Evolutionary conservation across 2,888 invertebrate genomes (phyloP).

Genomic region (Drosophila monieri): DNA sequence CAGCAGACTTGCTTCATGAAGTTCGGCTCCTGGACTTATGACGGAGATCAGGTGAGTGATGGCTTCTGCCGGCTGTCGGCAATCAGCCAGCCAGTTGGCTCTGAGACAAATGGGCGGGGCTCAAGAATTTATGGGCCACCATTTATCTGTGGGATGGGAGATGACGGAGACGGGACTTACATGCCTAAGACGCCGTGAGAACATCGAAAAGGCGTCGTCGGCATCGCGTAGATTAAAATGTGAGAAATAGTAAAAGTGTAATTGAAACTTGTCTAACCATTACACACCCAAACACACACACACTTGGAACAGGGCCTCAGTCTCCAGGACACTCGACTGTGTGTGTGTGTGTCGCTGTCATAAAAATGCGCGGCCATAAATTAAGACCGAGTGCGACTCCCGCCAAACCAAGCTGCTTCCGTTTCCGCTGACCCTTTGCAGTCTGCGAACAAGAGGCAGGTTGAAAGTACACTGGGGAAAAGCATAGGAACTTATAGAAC

Average conservation of each 20-base stretch:
- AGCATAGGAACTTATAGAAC: background rate
- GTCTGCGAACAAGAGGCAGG: conserved; percentile 24
- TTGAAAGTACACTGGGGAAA: background rate
- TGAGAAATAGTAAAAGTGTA: conserved; percentile 80
- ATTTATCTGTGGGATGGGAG: conserved; percentile 56
- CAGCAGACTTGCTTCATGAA: conserved; percentile 98
- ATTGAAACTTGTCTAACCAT: conserved; percentile 77
- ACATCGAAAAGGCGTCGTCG: conserved; percentile 73
- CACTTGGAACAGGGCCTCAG: conserved; percentile 10
- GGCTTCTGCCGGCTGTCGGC: background rate
- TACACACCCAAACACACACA: conserved; percentile 37
- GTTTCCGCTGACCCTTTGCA: conserved; percentile 65
- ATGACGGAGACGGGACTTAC: conserved; percentile 59
- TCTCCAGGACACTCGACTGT: conserved; percentile 43
- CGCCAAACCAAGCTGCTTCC: conserved; percentile 52
- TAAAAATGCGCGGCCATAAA: conserved; percentile 78
- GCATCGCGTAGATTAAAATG: conserved; percentile 70
- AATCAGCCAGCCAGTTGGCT: conserved; percentile 2
- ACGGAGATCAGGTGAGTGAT: conserved; percentile 92
- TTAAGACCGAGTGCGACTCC: conserved; percentile 69
- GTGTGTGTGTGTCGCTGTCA: conserved; percentile 64
- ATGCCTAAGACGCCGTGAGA: conserved; percentile 67
- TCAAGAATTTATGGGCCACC: conserved; percentile 58
- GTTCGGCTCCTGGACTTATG: conserved; percentile 97
- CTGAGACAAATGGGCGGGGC: conserved; percentile 58